A percentile compares a stretch with the other conserved stretches of the same genome.
These are phyloP conservation scores for Lophura nycthemera DNA, from an alignment of 2,113 vertebrate genomes.

Conservation along the genomic window DNA sequence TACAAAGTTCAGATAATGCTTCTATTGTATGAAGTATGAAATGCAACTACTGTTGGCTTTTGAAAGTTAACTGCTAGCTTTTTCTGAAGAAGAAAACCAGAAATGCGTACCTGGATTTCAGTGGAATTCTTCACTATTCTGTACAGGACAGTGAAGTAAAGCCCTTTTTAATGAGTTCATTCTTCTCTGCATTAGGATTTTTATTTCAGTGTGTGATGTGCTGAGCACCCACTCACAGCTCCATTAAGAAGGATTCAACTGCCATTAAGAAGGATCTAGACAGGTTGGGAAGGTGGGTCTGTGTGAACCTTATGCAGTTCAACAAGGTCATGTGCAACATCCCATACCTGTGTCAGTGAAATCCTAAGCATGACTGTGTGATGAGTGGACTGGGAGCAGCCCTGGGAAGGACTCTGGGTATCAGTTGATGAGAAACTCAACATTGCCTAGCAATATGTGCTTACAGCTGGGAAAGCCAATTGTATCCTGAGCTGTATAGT, in stretches of 20 bases:
- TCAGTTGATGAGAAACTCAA: neutral
- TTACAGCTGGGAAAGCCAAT: no score
- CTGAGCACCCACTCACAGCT: neutral
- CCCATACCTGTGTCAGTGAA: neutral
- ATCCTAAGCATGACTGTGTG: neutral
- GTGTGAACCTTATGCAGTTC: neutral
- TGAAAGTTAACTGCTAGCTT: neutral
- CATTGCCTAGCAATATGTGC: no score
- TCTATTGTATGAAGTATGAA: neutral
- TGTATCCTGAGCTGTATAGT: no score
- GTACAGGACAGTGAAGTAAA: neutral
- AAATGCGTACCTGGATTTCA: neutral
- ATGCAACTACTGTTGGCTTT: neutral
- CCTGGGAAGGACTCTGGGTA: neutral
- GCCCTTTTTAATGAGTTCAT: neutral
- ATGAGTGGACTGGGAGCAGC: neutral
- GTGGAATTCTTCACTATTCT: neutral
- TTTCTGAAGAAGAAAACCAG: neutral
- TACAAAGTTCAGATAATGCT: neutral
- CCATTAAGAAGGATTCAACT: neutral
- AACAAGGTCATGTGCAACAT: neutral
- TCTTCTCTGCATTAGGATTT: neutral
- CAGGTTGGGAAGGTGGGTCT: neutral
- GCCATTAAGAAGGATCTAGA: neutral
- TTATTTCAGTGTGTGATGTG: conserved; percentile 19